phyloP scores from a whole-genome alignment of 2,113 vertebrate genomes.

The Thomomys bottae region DNA sequence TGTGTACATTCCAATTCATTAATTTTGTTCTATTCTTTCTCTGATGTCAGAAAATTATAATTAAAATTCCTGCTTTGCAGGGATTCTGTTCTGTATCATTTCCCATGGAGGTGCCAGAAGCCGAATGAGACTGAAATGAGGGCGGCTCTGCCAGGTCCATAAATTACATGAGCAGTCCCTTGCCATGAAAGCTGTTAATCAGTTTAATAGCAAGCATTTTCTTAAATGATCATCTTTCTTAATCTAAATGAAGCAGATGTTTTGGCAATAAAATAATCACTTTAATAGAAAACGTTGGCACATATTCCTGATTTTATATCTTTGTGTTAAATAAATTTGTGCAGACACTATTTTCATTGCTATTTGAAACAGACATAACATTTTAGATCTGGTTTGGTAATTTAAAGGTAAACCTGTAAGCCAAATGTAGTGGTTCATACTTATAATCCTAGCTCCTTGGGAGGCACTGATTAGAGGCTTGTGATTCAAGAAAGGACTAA shows the following conservation, averaged over 20 bases:
- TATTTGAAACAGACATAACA: slow-evolving; percentile 11
- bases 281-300: not conserved
- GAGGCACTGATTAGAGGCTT: too few species aligned
- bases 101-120: not conserved
- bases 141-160: not conserved
- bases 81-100: not conserved
- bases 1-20: not conserved
- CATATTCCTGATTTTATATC: slow-evolving; percentile 9
- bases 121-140: not conserved
- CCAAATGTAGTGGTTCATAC: too few species aligned
- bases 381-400: slow-evolving; percentile 24
- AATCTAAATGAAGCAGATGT: slow-evolving; percentile 5
- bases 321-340: slow-evolving; percentile 32
- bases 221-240: not conserved
- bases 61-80: slow-evolving; percentile 9
- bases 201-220: slow-evolving; percentile 11
- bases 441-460: too few species aligned
- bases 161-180: not conserved
- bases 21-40: slow-evolving; percentile 11
- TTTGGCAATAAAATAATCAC: slow-evolving; percentile 35
- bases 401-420: not conserved
- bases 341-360: slow-evolving; percentile 10
- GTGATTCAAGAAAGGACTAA: too few species aligned
- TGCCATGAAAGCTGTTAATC: not conserved
- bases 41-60: not conserved